These are phyloP conservation scores for Tenthredo mesomela DNA, from an alignment of 2,888 invertebrate species.

Conservation along the genomic window DNA sequence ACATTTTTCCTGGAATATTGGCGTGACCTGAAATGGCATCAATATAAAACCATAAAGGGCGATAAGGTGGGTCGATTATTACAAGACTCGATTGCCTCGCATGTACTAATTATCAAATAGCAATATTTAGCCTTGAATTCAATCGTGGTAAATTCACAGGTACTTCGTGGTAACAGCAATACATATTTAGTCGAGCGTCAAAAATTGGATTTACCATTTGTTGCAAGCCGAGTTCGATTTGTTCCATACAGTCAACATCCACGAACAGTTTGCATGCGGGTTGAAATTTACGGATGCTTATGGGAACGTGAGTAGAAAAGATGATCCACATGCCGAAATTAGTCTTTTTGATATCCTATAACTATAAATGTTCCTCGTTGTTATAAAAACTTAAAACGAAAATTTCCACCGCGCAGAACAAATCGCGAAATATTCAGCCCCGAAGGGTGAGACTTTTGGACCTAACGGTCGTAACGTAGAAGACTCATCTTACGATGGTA, in stretches of 20 bases:
- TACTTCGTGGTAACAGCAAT: constrained; percentile 88
- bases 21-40: constrained; percentile 87
- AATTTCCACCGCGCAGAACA: constrained; percentile 80
- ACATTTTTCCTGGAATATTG: constrained; percentile 91
- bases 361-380: neutral
- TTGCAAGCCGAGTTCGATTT: constrained; percentile 92
- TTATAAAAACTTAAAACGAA: neutral
- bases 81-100: neutral
- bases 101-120: neutral
- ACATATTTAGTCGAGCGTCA: constrained; percentile 87
- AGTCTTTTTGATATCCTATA: neutral
- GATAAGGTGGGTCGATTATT: constrained; percentile 83
- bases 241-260: constrained; percentile 93
- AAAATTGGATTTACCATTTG: constrained; percentile 89
- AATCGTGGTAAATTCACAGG: constrained; percentile 79
- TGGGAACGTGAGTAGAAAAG: constrained; percentile 84
- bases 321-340: neutral
- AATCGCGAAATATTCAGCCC: constrained; percentile 84
- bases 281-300: constrained; percentile 93
- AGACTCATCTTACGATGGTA: constrained; percentile 91
- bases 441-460: constrained; percentile 83
- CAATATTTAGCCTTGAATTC: neutral
- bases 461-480: constrained; percentile 83
- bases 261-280: constrained; percentile 94
- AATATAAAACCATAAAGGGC: constrained; percentile 89